Conservation (phyloP, 1,140 invertebrate species). For the Dufourea novaeangliae region DNA sequence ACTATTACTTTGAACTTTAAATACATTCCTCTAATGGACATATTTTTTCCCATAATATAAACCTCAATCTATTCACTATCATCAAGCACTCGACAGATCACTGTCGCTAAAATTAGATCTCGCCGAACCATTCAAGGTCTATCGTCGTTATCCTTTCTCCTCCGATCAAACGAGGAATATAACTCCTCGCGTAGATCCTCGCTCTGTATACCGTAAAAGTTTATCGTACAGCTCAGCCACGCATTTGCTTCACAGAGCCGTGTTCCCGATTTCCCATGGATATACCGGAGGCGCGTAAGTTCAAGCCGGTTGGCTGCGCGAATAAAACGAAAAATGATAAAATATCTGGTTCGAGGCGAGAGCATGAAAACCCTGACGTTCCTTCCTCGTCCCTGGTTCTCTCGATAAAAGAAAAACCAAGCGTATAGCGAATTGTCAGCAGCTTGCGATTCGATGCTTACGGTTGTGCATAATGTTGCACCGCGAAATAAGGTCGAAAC, state of each 20-base stretch:
- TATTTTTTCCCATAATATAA: too few relatives aligned
- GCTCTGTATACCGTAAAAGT: slow-evolving; percentile 5
- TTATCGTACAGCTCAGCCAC: neutral
- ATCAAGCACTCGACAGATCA: neutral
- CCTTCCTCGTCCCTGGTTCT: neutral
- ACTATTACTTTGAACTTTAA: too few relatives aligned
- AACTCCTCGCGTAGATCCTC: neutral
- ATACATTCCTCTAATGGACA: too few relatives aligned
- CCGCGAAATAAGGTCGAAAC: neutral
- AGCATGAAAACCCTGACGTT: slow-evolving; percentile 1
- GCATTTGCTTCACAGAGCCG: neutral
- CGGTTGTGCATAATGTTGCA: too few relatives aligned
- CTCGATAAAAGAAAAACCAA: too few relatives aligned
- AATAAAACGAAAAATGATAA: slow-evolving; percentile 30
- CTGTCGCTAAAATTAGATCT: neutral
- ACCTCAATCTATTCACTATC: too few relatives aligned
- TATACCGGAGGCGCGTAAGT: neutral
- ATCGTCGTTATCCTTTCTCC: too few relatives aligned
- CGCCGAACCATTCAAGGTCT: neutral
- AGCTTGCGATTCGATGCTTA: neutral
- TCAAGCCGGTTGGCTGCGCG: neutral
- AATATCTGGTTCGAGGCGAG: slow-evolving; percentile 7
- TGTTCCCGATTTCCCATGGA: slow-evolving; percentile 2
- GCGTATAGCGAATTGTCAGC: too few relatives aligned
- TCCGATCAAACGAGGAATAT: neutral